These are phyloP conservation scores for Pogoniulus pusillus DNA, from an alignment of 2,797 vertebrate genomes.

Conservation along the genomic window DNA sequence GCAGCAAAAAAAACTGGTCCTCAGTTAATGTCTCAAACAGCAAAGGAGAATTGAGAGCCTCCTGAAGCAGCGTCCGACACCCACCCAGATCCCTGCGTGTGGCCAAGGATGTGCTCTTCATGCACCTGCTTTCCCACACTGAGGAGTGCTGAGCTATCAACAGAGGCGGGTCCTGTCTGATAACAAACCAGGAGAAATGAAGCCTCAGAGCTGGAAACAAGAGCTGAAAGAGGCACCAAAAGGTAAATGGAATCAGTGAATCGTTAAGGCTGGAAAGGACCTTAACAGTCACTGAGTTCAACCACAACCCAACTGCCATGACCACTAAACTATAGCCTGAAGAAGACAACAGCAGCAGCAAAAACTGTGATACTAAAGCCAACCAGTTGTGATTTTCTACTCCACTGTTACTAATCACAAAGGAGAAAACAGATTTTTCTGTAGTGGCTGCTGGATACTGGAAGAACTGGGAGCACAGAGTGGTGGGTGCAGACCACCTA, in stretches of 20 bases:
- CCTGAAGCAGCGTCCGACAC: fast-evolving
- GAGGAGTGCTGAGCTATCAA: fast-evolving
- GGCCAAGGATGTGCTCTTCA: fast-evolving
- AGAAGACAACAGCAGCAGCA: neutral
- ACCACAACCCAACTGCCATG: no score
- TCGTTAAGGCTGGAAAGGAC: no score
- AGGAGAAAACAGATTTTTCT: fast-evolving
- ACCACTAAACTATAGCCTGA: neutral
- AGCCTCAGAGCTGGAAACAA: neutral
- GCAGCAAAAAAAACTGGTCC: neutral
- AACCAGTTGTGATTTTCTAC: no score
- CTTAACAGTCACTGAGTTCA: no score
- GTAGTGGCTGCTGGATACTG: neutral
- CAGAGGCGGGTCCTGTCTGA: fast-evolving
- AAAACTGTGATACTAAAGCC: fast-evolving
- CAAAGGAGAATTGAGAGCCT: neutral
- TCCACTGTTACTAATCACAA: fast-evolving
- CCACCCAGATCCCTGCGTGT: fast-evolving
- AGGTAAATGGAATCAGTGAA: fast-evolving
- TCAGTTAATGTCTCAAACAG: neutral
- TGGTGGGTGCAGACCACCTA: neutral
- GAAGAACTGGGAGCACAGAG: fast-evolving
- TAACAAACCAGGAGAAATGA: no score
- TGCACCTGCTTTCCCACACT: fast-evolving
- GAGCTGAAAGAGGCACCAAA: neutral